A percentile compares a stretch with the other conserved stretches of the same genome.
These are phyloP conservation scores for Pentamera pediparva DNA, from an alignment of 53 echinoderm and acorn worm genomes.

Conservation along the genomic window DNA sequence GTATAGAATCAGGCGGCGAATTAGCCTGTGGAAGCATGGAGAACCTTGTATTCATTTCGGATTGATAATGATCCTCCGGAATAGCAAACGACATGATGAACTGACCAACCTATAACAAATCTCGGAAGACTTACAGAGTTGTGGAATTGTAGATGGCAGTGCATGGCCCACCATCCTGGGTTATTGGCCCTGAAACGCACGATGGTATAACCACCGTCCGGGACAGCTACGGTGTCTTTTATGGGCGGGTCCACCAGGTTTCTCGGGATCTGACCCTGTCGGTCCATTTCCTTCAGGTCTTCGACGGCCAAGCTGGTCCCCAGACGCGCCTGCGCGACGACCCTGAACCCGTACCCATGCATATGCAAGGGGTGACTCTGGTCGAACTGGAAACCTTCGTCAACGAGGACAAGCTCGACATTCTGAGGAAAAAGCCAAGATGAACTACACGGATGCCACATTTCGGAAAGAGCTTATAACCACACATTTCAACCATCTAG, in stretches of 20 bases:
- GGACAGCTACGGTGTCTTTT: conserved; percentile 63
- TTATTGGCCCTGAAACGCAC: conserved; percentile 63
- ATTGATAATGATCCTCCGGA: too few relatives aligned
- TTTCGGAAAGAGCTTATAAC: too few relatives aligned
- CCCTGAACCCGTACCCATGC: conserved; percentile 73
- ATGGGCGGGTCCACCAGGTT: conserved; percentile 17
- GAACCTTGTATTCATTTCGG: too few relatives aligned
- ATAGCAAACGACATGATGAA: not conserved
- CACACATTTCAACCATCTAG: too few relatives aligned
- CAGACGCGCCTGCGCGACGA: conserved; percentile 58
- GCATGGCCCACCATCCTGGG: conserved; percentile 82
- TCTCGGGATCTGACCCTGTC: conserved; percentile 56
- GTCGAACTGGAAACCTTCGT: conserved; percentile 64
- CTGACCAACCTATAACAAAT: not conserved
- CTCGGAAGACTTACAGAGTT: conserved; percentile 54
- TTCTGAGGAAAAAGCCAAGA: conserved; percentile 31
- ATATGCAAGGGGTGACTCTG: conserved; percentile 83
- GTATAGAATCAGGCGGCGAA: too few relatives aligned
- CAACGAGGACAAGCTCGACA: conserved; percentile 70
- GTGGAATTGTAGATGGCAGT: conserved; percentile 59
- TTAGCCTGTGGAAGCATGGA: too few relatives aligned
- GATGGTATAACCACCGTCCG: conserved; percentile 46
- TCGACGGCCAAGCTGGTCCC: conserved; percentile 42
- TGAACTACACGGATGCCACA: too few relatives aligned
- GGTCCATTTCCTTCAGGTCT: conserved; percentile 62